Evolutionary conservation across 2,888 invertebrate genomes (phyloP).

Genomic region (Netelia fuscicornis): DNA sequence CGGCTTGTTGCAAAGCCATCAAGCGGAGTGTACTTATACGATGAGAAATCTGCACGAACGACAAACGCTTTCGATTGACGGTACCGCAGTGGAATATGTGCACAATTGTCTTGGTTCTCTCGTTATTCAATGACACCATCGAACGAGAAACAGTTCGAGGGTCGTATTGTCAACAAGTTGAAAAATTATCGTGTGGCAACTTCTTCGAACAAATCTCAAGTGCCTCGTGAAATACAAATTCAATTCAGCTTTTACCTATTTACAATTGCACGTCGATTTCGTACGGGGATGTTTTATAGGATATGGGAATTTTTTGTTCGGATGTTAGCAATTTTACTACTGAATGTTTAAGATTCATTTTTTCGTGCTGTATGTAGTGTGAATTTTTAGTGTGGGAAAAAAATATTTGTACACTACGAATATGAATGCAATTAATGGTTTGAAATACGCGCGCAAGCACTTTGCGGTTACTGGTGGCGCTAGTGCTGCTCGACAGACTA

Average conservation of each 20-base stretch:
- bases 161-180: conserved; percentile 33
- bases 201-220: conserved; percentile 12
- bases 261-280: not conserved
- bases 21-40: conserved; percentile 7
- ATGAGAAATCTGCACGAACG: conserved; percentile 14
- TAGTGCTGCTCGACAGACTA: too few relatives aligned
- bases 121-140: conserved; percentile 37
- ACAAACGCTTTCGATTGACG: conserved; percentile 20
- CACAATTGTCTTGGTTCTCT: not conserved
- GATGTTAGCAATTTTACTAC: too few relatives aligned
- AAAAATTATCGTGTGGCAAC: conserved; percentile 19
- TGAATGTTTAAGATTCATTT: too few relatives aligned
- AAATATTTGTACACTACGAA: too few relatives aligned
- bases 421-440: too few relatives aligned
- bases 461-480: too few relatives aligned
- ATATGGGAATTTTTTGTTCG: not conserved
- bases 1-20: not conserved
- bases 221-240: not conserved
- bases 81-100: not conserved
- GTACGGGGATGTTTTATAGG: not conserved
- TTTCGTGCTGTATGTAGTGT: too few relatives aligned
- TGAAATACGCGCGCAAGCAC: too few relatives aligned
- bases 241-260: not conserved
- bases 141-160: conserved; percentile 15
- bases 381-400: too few relatives aligned